phyloP scores from a whole-genome alignment of 2,888 invertebrate species.

The Pycnomerus fuliginosus region DNA sequence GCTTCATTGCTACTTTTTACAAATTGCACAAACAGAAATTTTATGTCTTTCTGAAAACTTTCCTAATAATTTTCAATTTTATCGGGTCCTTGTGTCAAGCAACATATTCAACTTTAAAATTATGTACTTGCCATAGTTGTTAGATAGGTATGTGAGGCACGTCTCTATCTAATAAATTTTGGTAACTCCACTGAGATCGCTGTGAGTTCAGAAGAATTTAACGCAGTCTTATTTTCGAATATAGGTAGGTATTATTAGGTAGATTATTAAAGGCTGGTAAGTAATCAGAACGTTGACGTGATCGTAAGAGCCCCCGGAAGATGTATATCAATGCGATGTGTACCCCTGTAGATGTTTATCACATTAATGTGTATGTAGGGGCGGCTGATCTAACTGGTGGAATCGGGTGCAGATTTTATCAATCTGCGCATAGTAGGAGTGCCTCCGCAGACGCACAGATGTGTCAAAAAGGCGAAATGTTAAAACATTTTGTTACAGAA shows the following conservation, averaged over 20 bases:
- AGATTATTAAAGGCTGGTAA: background rate
- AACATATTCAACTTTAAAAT: slow-evolving; percentile 34
- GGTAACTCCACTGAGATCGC: slow-evolving; percentile 11
- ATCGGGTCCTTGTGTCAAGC: slow-evolving; percentile 34
- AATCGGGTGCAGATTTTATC: too few species aligned
- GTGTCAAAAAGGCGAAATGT: too few species aligned
- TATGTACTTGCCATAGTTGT: slow-evolving; percentile 28
- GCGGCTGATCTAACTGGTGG: too few species aligned
- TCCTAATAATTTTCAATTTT: slow-evolving; percentile 37
- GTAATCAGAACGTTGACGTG: background rate
- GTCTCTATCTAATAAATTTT: slow-evolving; percentile 22
- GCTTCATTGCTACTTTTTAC: slow-evolving; percentile 30
- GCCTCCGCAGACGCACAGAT: too few species aligned
- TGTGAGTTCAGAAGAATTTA: too few species aligned
- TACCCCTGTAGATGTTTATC: too few species aligned
- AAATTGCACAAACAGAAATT: slow-evolving; percentile 32
- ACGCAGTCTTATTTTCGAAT: slow-evolving; percentile 16
- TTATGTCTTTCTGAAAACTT: slow-evolving; percentile 35
- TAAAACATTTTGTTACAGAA: too few species aligned
- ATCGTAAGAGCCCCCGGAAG: too few species aligned
- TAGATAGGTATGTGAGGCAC: slow-evolving; percentile 33
- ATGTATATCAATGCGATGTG: too few species aligned
- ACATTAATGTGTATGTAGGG: too few species aligned
- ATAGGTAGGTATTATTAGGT: slow-evolving; percentile 3
- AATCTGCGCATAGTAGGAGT: too few species aligned